phyloP scores from a whole-genome alignment of 1,140 invertebrate species.

The Drosophila triauraria region DNA sequence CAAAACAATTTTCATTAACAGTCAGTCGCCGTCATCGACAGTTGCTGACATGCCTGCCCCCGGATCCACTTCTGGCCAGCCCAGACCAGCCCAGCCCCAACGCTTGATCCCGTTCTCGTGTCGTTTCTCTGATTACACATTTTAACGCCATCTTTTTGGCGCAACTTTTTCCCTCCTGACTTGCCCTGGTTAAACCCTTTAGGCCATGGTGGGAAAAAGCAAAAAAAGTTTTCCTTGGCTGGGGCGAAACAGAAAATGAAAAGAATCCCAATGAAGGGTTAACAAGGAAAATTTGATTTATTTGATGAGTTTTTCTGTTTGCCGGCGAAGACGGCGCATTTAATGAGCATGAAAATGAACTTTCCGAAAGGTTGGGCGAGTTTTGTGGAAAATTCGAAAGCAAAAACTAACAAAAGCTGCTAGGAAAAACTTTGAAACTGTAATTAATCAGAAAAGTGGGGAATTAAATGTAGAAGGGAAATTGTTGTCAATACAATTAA shows the following conservation, averaged over 20 bases:
- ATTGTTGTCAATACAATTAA: background rate
- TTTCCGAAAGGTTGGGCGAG: conserved; percentile 13
- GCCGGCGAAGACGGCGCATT: conserved; percentile 51
- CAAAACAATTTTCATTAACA: conserved; percentile 81
- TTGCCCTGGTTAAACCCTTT: conserved; percentile 62
- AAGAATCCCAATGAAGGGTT: conserved; percentile 79
- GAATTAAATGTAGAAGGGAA: conserved; percentile 1
- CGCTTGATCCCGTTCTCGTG: conserved; percentile 40
- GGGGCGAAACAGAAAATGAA: conserved; percentile 23
- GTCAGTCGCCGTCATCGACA: conserved; percentile 55
- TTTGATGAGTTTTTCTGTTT: conserved; percentile 77
- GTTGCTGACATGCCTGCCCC: conserved; percentile 65
- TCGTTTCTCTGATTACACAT: conserved; percentile 76
- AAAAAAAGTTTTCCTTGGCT: conserved; percentile 51
- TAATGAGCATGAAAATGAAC: conserved; percentile 77
- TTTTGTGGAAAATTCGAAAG: conserved; percentile 9
- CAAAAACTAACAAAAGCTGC: conserved; percentile 17
- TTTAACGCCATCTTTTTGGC: conserved; percentile 76
- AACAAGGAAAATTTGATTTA: conserved; percentile 82
- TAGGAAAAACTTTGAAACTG: conserved; percentile 13
- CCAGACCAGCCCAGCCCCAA: conserved; percentile 9
- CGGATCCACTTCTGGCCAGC: conserved; percentile 17
- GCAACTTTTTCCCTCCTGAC: conserved; percentile 58
- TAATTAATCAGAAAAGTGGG: conserved; percentile 33
- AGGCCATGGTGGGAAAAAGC: conserved; percentile 43